phyloP scores from a whole-genome alignment of 1,140 invertebrate genomes.

The Camponotus pennsylvanicus region DNA sequence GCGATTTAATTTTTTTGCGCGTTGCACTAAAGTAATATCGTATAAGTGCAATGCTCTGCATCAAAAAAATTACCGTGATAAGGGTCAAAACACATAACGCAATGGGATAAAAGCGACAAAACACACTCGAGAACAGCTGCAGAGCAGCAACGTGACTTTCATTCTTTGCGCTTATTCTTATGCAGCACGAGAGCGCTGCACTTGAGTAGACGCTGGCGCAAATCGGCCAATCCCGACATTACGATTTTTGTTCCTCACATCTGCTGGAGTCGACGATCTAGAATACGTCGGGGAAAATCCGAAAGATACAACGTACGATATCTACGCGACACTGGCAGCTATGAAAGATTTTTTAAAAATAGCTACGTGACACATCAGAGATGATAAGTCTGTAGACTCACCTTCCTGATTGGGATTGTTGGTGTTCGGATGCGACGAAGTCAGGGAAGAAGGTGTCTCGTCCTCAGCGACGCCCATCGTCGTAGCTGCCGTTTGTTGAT shows the following conservation, averaged over 20 bases:
- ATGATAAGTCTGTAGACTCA: constrained; percentile 64
- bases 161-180: constrained; percentile 56
- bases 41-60: not conserved
- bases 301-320: not conserved
- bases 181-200: constrained; percentile 29
- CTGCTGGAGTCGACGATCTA: not conserved
- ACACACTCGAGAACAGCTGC: constrained; percentile 48
- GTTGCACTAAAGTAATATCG: not conserved
- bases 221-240: constrained; percentile 21
- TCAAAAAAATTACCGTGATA: constrained; percentile 16
- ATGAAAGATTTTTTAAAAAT: not conserved
- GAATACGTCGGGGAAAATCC: not conserved
- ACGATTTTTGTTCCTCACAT: constrained; percentile 17
- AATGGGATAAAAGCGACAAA: constrained; percentile 35
- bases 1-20: not conserved
- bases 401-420: constrained; percentile 83
- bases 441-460: constrained; percentile 82
- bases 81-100: not conserved
- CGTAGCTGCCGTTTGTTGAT: constrained; percentile 82
- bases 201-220: constrained; percentile 19
- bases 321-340: not conserved
- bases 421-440: constrained; percentile 81
- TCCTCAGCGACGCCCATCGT: constrained; percentile 84
- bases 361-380: not conserved
- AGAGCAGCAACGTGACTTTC: constrained; percentile 56